A percentile compares a stretch with the other conserved stretches of the same genome.
Conservation (phyloP, 2,797 vertebrate species). For the Potorous gilbertii region DNA sequence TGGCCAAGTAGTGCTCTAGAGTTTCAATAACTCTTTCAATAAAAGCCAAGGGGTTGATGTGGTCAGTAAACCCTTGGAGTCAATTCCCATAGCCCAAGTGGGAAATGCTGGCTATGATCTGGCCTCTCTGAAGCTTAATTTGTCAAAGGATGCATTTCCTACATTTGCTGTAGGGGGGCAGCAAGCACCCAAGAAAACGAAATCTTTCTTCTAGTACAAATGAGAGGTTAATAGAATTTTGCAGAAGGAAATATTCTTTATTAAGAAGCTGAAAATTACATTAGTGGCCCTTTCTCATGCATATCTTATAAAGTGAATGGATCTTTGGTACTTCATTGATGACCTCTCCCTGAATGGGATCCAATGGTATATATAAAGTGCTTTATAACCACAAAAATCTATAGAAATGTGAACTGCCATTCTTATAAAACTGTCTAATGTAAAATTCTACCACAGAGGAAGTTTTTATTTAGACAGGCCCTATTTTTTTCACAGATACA, state of each 20-base stretch:
- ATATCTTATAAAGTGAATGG: background rate
- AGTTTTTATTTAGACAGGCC: background rate
- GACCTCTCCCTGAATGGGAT: background rate
- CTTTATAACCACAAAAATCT: background rate
- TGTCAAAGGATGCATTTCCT: constrained; percentile 5
- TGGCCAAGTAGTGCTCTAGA: background rate
- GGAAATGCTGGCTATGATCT: background rate
- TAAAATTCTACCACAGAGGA: background rate
- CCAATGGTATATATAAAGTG: background rate
- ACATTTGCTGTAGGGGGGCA: background rate
- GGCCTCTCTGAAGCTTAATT: background rate
- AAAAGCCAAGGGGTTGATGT: background rate
- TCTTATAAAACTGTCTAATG: background rate
- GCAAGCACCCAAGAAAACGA: background rate
- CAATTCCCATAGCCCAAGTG: background rate
- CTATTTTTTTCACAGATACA: background rate
- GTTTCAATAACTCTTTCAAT: background rate
- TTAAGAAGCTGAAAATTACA: background rate
- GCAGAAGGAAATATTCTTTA: background rate
- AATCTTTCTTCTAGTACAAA: background rate
- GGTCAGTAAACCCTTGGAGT: background rate
- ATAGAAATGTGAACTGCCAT: background rate
- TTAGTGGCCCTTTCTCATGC: background rate
- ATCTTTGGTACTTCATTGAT: background rate
- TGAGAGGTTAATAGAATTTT: background rate